Evolutionary conservation across 1,140 invertebrate genomes (phyloP).

Genomic region (Bombus superbus): DNA sequence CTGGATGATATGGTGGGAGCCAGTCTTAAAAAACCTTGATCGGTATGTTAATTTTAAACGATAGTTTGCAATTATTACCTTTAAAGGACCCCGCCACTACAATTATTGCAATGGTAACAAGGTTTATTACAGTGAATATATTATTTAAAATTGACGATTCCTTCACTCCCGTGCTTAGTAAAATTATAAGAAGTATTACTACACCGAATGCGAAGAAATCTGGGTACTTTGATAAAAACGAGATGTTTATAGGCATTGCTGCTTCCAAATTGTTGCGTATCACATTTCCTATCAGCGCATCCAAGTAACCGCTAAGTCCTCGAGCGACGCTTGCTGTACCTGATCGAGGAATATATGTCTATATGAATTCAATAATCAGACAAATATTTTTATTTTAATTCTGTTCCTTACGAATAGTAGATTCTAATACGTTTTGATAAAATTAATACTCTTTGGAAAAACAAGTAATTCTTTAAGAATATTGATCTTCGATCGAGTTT

Average conservation of each 20-base stretch:
- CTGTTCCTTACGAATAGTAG: neutral
- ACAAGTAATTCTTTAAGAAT: neutral
- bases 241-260: constrained; percentile 88
- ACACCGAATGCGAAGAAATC: constrained; percentile 91
- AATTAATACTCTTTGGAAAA: neutral
- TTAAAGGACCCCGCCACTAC: constrained; percentile 92
- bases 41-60: neutral
- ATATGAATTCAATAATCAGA: neutral
- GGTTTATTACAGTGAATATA: constrained; percentile 93
- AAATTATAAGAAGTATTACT: constrained; percentile 86
- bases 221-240: constrained; percentile 90
- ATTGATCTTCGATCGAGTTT: neutral
- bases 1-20: neutral
- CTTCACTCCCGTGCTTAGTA: constrained; percentile 92
- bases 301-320: constrained; percentile 95
- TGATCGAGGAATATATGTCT: constrained; percentile 70
- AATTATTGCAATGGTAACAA: constrained; percentile 92
- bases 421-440: neutral
- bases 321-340: constrained; percentile 95
- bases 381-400: neutral
- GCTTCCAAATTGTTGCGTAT: constrained; percentile 88
- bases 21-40: neutral
- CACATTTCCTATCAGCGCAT: constrained; percentile 89
- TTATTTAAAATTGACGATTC: constrained; percentile 96
- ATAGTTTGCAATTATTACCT: constrained; percentile 79